These are phyloP conservation scores for Samia ricini DNA, from an alignment of 1,140 invertebrate genomes.

Conservation along the genomic window DNA sequence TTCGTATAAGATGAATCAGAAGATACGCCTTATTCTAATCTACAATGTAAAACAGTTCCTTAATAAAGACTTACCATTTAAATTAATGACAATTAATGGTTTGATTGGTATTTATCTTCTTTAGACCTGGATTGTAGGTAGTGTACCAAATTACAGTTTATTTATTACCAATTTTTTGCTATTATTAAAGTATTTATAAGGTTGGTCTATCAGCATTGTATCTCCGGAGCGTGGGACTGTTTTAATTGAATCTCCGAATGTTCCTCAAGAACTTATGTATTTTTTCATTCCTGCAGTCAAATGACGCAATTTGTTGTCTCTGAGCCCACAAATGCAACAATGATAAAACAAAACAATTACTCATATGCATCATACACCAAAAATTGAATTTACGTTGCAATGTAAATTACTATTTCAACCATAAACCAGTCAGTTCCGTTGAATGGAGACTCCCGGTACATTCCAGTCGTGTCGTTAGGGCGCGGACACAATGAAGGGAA, in stretches of 20 bases:
- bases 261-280: background rate
- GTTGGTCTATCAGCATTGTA: background rate
- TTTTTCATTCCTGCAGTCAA: background rate
- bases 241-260: background rate
- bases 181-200: background rate
- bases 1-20: background rate
- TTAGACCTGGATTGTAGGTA: slow-evolving; percentile 1
- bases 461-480: slow-evolving; percentile 34
- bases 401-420: slow-evolving; percentile 2
- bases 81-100: background rate
- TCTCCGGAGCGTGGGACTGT: background rate
- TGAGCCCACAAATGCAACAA: background rate
- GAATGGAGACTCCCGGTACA: slow-evolving; percentile 35
- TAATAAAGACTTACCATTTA: background rate
- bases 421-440: slow-evolving; percentile 19
- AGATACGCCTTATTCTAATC: background rate
- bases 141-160: background rate
- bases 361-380: slow-evolving; percentile 12
- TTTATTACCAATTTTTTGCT: background rate
- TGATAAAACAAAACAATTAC: background rate
- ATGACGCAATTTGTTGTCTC: background rate
- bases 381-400: slow-evolving; percentile 11
- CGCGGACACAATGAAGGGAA: slow-evolving; percentile 33
- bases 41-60: background rate
- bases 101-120: background rate